phyloP scores from a whole-genome alignment of 2,888 invertebrate genomes.

The Acronicta aceris region DNA sequence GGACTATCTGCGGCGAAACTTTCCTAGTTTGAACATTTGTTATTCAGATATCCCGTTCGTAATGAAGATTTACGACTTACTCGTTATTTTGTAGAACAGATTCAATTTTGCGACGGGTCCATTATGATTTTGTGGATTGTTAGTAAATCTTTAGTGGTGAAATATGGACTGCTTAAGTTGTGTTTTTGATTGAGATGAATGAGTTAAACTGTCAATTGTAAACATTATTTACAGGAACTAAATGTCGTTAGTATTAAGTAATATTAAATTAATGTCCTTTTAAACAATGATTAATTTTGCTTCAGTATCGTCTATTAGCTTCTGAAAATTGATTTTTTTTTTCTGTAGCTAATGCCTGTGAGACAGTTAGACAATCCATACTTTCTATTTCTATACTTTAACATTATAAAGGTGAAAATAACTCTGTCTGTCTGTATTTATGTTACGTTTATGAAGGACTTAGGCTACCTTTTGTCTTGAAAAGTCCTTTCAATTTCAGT shows the following conservation, averaged over 20 bases:
- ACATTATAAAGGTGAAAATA: no score
- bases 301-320: no score
- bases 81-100: conserved; percentile 45
- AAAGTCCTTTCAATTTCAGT: no score
- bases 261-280: no score
- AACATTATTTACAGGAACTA: neutral
- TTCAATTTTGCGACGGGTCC: conserved; percentile 32
- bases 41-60: conserved; percentile 50
- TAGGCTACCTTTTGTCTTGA: no score
- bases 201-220: neutral
- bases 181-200: neutral
- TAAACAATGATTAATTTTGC: no score
- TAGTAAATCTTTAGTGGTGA: neutral
- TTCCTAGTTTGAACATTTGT: conserved; percentile 53
- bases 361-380: no score
- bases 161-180: neutral
- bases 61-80: conserved; percentile 50
- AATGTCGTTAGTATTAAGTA: neutral
- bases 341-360: no score
- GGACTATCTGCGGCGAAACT: conserved; percentile 48
- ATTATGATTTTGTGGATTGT: conserved; percentile 17
- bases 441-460: no score
- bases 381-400: no score
- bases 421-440: no score
- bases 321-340: no score